Evolutionary conservation across 2,113 vertebrate species (phyloP), one percentile per base, ranked within the genome.

Genomic region (Lophochroa leadbeateri): DNA sequence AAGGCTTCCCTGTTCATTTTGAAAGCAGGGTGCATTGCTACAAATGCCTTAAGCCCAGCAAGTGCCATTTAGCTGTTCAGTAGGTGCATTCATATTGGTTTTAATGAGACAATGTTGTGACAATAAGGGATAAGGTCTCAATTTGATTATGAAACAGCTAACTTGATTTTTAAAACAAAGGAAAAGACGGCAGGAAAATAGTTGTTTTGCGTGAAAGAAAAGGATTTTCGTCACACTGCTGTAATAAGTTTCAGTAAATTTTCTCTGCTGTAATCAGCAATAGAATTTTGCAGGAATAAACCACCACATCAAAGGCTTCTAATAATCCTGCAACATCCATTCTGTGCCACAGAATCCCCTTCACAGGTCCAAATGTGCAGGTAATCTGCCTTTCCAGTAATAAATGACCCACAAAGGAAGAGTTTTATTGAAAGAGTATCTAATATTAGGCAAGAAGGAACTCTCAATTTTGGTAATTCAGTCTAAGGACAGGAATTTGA

Each of bases 101-200:
- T 47, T n/a, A 14, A 6, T 33, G 14, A 5, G 25, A 9, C 1
- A 10, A 7, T 1, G 1, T 9, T 61, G 27, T 65, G 68, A 13
- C 16, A 13, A 47, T 15, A 39, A 70, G 19, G 27, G 25, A 10
- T 16, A 31, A 61, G 24, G 49, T 31, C 74, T 57, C 31, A 33
- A 35, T 39, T 57, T 79, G 14, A 2, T 71, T 76, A 29, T 21
- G 49, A 75, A 90, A 46, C 9, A 13, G 9, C 28, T 68, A 78
- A 78, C 23, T 58, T 63, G 12, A 20, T 87, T 86, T 60, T 67
- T 35, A 65, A 88, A 82, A 31, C 11, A 53, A 74, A 58, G 31
- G 28, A 41, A 71, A 72, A 39, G 17, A 11, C 27, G 19, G 11
- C 13, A 27, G 25, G 13, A 63, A 35, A 52, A 80, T 2, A 31